A percentile compares a stretch with the other conserved stretches of the same genome.
Conservation (phyloP, 2,888 invertebrate genomes). For the Linyphia triangularis region DNA sequence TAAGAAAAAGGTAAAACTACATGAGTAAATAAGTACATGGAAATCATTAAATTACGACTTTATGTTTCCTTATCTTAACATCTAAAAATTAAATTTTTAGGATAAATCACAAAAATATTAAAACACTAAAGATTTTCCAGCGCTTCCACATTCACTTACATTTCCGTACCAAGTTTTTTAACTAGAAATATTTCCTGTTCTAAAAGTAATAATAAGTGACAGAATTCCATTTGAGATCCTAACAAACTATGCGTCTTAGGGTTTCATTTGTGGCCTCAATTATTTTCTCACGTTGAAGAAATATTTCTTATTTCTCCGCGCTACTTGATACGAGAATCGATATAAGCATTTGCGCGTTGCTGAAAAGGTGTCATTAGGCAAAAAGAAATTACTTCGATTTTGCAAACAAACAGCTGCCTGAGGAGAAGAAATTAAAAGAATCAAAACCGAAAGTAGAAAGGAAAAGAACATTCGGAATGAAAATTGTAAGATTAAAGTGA, state of each 20-base stretch:
- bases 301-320: not conserved
- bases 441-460: not conserved
- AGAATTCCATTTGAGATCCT: not conserved
- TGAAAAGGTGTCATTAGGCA: conserved; percentile 40
- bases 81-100: too few species aligned
- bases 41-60: too few species aligned
- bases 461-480: not conserved
- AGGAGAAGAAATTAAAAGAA: not conserved
- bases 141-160: too few species aligned
- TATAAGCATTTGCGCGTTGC: not conserved
- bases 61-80: too few species aligned
- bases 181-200: not conserved
- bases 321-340: conserved; percentile 40
- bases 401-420: conserved; percentile 25
- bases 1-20: too few species aligned
- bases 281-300: conserved; percentile 19
- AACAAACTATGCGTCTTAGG: not conserved
- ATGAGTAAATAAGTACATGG: too few species aligned
- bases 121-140: too few species aligned
- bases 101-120: too few species aligned
- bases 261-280: conserved; percentile 36
- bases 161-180: too few species aligned
- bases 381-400: conserved; percentile 32
- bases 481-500: too few species aligned
- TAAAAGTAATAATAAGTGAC: not conserved